Base-by-base conservation (phyloP, 2,113 vertebrate genomes). In the Gila orcuttii region DNA sequence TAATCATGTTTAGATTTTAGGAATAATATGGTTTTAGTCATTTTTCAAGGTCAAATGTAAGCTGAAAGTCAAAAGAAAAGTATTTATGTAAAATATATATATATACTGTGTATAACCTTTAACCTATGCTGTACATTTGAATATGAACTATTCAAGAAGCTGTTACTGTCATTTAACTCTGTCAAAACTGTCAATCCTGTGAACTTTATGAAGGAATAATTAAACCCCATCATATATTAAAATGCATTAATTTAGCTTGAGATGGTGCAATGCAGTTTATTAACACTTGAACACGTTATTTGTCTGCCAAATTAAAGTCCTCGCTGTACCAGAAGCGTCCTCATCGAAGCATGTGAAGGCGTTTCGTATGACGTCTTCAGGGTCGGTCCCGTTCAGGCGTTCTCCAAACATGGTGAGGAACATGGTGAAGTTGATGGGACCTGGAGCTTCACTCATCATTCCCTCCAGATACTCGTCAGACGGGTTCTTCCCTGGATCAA, bases 391-490 rank as follows among this genome's bases (percentile, higher is more conserved):
- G 3, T 89, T 89, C 55, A 89, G 88, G 9, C 88, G 88, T 39
- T 89, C 88, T 83, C 88, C 88, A 76, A 89, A 89, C 88, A 89
- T 89, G 74, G 88, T 89, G 79, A 89, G 88, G 74, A 89, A 89
- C 88, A 89, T 89, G 45, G 88, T 89, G 83, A 89, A 89, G 86
- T 89, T 89, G 95, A 89, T 89, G 25, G 88, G 88, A 17, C 88
- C 88, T 1, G 88, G 88, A 68, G 88, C 88, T 64, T 89, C 88
- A 33, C 88, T 89, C 88, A 89, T 89, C 88, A 89, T 89, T 1
- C 86, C 86, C 57, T 89, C 88, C 57, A 89, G 86, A 45, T 89
- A 89, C 74, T 89, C 88, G n/a, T 89, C 88, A 0, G 88, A 87
- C 1, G 88, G 88, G 75, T 89, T 75, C 86, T 89, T 89, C 42